Percentiles rank a stretch among this genome's conserved stretches.
phyloP scores from a whole-genome alignment of 2,797 vertebrate species.

The Danio tinwini region DNA sequence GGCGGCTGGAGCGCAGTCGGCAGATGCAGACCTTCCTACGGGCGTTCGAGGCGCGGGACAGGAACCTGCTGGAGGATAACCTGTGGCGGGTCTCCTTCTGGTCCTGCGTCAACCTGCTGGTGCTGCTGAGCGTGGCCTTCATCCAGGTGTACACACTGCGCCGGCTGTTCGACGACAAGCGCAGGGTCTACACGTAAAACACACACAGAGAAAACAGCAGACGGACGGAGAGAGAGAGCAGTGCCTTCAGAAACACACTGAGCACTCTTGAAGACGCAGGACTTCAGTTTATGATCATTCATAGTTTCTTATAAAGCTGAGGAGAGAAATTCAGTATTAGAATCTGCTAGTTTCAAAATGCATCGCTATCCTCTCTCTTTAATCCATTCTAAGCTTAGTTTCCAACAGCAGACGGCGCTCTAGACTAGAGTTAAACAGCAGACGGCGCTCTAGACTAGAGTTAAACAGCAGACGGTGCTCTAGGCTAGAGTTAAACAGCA shows the following conservation, averaged over 20 bases:
- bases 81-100: slow-evolving; percentile 89
- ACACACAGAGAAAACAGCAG: background rate
- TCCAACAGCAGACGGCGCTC: too few species aligned
- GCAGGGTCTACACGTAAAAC: slow-evolving; percentile 81
- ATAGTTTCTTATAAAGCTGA: too few species aligned
- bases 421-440: too few species aligned
- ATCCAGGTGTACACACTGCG: slow-evolving; percentile 89
- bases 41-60: slow-evolving; percentile 90
- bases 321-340: too few species aligned
- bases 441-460: too few species aligned
- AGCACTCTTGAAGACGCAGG: too few species aligned
- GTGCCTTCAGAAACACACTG: background rate
- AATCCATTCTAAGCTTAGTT: too few species aligned
- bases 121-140: slow-evolving; percentile 85
- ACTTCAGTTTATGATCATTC: too few species aligned
- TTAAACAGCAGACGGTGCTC: too few species aligned
- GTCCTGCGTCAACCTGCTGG: slow-evolving; percentile 85
- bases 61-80: slow-evolving; percentile 90
- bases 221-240: background rate
- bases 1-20: slow-evolving; percentile 84
- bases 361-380: too few species aligned
- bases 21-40: slow-evolving; percentile 87
- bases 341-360: too few species aligned
- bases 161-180: slow-evolving; percentile 88
- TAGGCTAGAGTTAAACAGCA: too few species aligned